phyloP scores from a whole-genome alignment of 1,140 invertebrate genomes.

The Drosophila subpulchrella region DNA sequence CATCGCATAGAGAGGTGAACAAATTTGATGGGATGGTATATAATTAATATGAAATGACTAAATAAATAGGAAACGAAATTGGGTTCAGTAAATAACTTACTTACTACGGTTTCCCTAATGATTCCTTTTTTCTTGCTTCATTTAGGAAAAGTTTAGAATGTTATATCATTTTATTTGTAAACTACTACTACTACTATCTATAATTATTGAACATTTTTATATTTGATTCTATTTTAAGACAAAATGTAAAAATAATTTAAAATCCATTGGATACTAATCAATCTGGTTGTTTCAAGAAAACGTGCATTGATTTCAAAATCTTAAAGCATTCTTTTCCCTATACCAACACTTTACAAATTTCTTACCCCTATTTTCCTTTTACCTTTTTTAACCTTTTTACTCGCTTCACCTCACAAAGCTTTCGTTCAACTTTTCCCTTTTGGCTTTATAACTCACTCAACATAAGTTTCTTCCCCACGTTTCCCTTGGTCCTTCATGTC shows the following conservation, averaged over 20 bases:
- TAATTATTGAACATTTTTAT: no score
- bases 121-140: no score
- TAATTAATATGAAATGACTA: slow-evolving; percentile 23
- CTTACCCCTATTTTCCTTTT: slow-evolving; percentile 14
- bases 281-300: no score
- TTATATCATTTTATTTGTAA: no score
- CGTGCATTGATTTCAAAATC: no score
- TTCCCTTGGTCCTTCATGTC: slow-evolving; percentile 12
- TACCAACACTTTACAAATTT: slow-evolving; percentile 19
- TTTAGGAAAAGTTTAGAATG: no score
- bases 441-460: slow-evolving; percentile 51
- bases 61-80: neutral
- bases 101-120: neutral
- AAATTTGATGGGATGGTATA: slow-evolving; percentile 18
- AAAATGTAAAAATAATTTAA: no score
- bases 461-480: slow-evolving; percentile 10
- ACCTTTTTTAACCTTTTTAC: slow-evolving; percentile 33
- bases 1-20: slow-evolving; percentile 4
- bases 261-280: no score
- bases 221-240: no score
- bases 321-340: neutral
- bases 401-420: slow-evolving; percentile 38
- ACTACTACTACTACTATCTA: no score
- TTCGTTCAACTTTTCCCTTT: slow-evolving; percentile 42
- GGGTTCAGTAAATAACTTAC: neutral